Base-by-base conservation (phyloP, 2,113 vertebrate species). In the Pterocles burchelli region DNA sequence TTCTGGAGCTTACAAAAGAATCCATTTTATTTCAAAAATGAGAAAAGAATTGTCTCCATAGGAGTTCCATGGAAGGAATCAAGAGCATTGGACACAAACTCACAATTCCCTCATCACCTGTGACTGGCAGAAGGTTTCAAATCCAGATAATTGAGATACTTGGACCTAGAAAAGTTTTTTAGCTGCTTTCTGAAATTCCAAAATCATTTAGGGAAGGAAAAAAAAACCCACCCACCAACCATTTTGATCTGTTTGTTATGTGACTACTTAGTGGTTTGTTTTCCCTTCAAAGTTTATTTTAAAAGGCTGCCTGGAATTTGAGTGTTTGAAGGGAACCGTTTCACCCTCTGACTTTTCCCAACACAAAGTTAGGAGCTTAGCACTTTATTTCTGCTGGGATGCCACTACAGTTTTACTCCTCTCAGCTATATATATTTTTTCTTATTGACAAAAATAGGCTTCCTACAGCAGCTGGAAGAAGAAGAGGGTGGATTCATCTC, bases 81-180 rank as follows among this genome's bases (percentile, higher is more conserved):
- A 13, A 29, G 20, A 0, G 0, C 10, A 2, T 2, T 18, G 63
- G 67, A n/a, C 24, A 67, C n/a, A 20, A 1, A 15, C 1, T 2
- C 19, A 13, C 67, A 88, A 80, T 41, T 94, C 81, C 75, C 75
- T 77, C 65, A 62, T 38, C 78, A 54, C 82, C 52, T 25, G 4
- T 41, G 67, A 46, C 38, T 2, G 3, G 43, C 70, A 85, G 31
- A 59, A 84, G 15, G 46, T 29, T 94, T 62, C 89, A 74, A 76
- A 26, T 24, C 43, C 61, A 54, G 55, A 45, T 54, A 85, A 93
- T 22, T 81, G 51, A 89, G 75, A 51, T 33, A 36, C 29, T n/a
- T 38, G 52, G 49, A 48, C 61, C 33, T 38, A 65, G 29, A 79
- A 62, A 89, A 21, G 65, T 5, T 84, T 84, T 95, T 94, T 17